Base-by-base conservation (phyloP, 2,888 invertebrate species). In the Spialia ferax region DNA sequence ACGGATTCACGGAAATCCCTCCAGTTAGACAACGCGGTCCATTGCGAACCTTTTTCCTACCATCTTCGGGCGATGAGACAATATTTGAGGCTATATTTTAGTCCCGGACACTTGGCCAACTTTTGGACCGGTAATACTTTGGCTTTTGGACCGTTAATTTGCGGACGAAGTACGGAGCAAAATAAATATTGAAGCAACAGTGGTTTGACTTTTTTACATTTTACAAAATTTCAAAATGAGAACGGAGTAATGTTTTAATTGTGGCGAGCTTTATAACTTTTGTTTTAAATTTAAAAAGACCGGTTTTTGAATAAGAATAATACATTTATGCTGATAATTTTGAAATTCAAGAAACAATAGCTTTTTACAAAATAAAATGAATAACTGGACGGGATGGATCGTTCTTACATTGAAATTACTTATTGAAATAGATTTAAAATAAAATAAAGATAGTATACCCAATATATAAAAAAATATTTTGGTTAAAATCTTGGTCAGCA, bases 1-100 rank as follows among this genome's bases (percentile, higher is more conserved):
- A 82, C 78, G 79, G 79, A 78, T 82, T 83, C 79, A 78, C 74
- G 75, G 70, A 76, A 82, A 83, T 83, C 80, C 80, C 79, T 81
- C 81, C 77, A 76, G 76, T 78, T 77, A 78, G 76, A 73, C 77
- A 76, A 75, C 75, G 75, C 74, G 79, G 69, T 74, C 73, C 74
- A 72, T 72, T 75, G 71, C 73, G 73, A 75, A 77, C 79, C 78
- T 78, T 80, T 81, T 76, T 75, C 72, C 73, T 73, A 67, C 61
- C 66, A 62, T 67, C 67, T 67, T 67, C 29, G 61, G 67, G 67
- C 55, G 56, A 68, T 68, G 67, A 56, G 67, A 68, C 62, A 62
- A 68, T 68, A 68, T 68, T 68, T 56, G 50, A 26, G 38, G 67
- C 62, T 62, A 68, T 68, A 68, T 67, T 68, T 68, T 56, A 67